A percentile compares a stretch with the other conserved stretches of the same genome.
These are phyloP conservation scores for Caenorhabditis auriculariae DNA, from an alignment of 2,888 invertebrate genomes.

Conservation along the genomic window DNA sequence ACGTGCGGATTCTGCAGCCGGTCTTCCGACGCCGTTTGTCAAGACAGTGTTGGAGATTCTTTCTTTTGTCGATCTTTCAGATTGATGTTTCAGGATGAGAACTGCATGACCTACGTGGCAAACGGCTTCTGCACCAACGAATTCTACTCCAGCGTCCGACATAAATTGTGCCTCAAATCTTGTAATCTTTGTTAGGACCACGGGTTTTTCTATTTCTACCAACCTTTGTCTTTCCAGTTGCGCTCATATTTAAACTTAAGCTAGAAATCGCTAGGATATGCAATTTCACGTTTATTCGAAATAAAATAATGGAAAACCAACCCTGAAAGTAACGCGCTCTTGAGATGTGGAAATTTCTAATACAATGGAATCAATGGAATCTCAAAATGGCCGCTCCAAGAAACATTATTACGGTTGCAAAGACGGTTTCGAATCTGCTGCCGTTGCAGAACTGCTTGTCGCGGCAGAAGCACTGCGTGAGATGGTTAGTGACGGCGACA, in stretches of 20 bases:
- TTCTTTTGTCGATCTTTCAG: not conserved
- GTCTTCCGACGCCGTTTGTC: not conserved
- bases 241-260: too few species aligned
- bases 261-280: too few species aligned
- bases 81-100: not conserved
- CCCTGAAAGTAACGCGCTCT: too few species aligned
- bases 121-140: slow-evolving; percentile 34
- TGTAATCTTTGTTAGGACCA: slow-evolving; percentile 32
- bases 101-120: slow-evolving; percentile 19
- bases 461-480: slow-evolving; percentile 37
- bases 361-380: too few species aligned
- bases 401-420: too few species aligned
- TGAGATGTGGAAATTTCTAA: too few species aligned
- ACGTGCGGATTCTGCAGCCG: slow-evolving; percentile 24
- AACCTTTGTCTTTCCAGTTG: too few species aligned
- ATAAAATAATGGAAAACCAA: too few species aligned
- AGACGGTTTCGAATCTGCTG: too few species aligned
- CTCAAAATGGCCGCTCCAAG: too few species aligned
- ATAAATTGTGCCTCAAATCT: slow-evolving; percentile 28
- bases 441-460: slow-evolving; percentile 41
- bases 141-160: slow-evolving; percentile 21
- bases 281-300: too few species aligned
- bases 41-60: not conserved
- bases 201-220: too few species aligned
- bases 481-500: slow-evolving; percentile 23